A percentile compares a stretch with the other conserved stretches of the same genome.
Evolutionary conservation across 1,140 invertebrate genomes (phyloP).

Genomic region (Adelges cooleyi): DNA sequence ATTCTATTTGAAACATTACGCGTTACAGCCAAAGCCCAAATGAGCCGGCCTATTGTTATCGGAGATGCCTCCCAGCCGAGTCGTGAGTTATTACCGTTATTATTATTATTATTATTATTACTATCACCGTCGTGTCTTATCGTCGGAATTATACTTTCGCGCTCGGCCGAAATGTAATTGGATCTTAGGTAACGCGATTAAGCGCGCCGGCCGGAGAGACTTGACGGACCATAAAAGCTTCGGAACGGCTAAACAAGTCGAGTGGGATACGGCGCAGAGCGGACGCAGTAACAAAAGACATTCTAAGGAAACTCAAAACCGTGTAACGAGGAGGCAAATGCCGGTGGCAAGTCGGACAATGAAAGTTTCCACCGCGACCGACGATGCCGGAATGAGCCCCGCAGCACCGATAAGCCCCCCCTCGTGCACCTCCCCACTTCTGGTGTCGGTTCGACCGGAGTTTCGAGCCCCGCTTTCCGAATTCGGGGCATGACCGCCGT

Average conservation of each 20-base stretch:
- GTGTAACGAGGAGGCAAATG: conserved; percentile 21
- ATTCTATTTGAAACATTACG: too few species aligned
- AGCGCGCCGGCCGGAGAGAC: background rate
- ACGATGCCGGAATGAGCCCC: too few species aligned
- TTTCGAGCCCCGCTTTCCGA: too few species aligned
- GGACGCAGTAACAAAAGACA: background rate
- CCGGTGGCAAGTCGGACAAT: conserved; percentile 15
- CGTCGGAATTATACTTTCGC: background rate
- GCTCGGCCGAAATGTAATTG: background rate
- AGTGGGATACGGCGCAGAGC: background rate
- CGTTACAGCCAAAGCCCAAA: too few species aligned
- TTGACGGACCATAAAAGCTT: conserved; percentile 9
- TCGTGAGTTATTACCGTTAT: background rate
- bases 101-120: background rate
- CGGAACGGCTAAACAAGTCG: too few species aligned
- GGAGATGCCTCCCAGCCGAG: too few species aligned
- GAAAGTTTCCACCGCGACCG: conserved; percentile 15
- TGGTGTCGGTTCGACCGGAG: too few species aligned
- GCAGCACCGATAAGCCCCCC: too few species aligned
- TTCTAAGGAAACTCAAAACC: background rate
- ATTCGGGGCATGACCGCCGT: too few species aligned
- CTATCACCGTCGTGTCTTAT: background rate
- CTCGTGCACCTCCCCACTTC: too few species aligned
- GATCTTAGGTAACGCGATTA: conserved; percentile 6
- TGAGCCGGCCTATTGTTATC: too few species aligned